Base-by-base conservation (phyloP, 2,113 vertebrate genomes). In the Mandrillus leucophaeus region DNA sequence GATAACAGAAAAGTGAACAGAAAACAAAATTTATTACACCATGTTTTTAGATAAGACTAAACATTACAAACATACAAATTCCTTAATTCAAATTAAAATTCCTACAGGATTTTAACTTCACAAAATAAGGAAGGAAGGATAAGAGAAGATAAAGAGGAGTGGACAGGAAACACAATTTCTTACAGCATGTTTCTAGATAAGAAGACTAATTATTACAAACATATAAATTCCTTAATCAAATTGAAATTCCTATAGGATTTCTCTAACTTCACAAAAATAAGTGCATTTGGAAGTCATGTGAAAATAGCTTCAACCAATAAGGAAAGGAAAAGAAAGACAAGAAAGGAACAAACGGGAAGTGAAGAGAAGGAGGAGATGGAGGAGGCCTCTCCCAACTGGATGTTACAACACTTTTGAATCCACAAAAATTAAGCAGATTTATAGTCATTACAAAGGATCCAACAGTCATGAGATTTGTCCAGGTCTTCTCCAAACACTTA, bases 11-110 rank as follows among this genome's bases (percentile, higher is more conserved):
- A 16, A 25, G 27, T 5, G n/a, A 83, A n/a, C n/a, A 5, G 4
- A 3, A 9, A 32, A 1, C 9, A 18, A 48, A 25, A 13, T 0
- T 0, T 38, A 20, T 38, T 1, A 12, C 0, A 1, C n/a, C 10
- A 0, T 4, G 45, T 73, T 57, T 84, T 72, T 23, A 14, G 55
- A 13, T 2, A 55, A 91, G 64, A 50, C 16, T 20, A 43, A 70
- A 32, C 35, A 32, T 8, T 27, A 25, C 6, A 18, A 38, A 38
- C 32, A 10, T 23, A 43, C 20, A 48, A 80, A 66, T 22, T 43
- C 22, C 40, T 64, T 40, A 52, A 80, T 38, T 85, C 64, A 80
- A 38, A 18, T 40, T 81, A 43, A 61, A 66, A 43, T n/a, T 64
- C 10, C 70, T 43, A 1, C 50, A 43, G 32, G 52, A 25, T 59